phyloP scores from a whole-genome alignment of 2,113 vertebrate species.

The Mus pahari region DNA sequence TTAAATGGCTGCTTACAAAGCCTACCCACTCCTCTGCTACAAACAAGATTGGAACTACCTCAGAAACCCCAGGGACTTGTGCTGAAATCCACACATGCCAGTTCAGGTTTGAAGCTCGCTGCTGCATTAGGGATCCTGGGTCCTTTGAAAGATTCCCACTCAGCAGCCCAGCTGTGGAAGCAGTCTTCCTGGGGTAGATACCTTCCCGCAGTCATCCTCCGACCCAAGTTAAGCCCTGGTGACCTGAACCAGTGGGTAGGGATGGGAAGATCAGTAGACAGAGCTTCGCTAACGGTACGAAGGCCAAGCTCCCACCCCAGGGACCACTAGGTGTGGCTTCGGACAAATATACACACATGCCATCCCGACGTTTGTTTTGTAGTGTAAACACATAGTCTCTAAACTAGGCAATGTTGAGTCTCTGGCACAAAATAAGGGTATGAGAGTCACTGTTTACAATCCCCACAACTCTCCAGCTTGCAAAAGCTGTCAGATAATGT shows the following conservation, averaged over 20 bases:
- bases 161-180: background rate
- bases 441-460: constrained; percentile 68
- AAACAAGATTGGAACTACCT: background rate
- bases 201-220: background rate
- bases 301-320: background rate
- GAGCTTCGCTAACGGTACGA: background rate
- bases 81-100: too few species aligned
- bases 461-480: constrained; percentile 17
- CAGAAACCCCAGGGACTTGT: background rate
- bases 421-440: constrained; percentile 58
- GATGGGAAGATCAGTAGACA: rapidly evolving
- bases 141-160: background rate
- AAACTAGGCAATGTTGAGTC: constrained; percentile 75
- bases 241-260: rapidly evolving
- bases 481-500: constrained; percentile 49
- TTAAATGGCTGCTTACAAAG: background rate
- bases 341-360: constrained; percentile 42
- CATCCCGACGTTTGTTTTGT: constrained; percentile 1
- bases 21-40: background rate
- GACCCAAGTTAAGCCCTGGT: background rate
- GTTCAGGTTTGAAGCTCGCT: background rate
- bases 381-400: constrained; percentile 68
- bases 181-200: background rate
- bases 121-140: rapidly evolving
- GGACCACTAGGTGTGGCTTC: constrained; percentile 59